Evolutionary conservation across 2,888 invertebrate species (phyloP), one percentile per base, ranked within the genome.

Genomic region (Ctenicera cuprea): DNA sequence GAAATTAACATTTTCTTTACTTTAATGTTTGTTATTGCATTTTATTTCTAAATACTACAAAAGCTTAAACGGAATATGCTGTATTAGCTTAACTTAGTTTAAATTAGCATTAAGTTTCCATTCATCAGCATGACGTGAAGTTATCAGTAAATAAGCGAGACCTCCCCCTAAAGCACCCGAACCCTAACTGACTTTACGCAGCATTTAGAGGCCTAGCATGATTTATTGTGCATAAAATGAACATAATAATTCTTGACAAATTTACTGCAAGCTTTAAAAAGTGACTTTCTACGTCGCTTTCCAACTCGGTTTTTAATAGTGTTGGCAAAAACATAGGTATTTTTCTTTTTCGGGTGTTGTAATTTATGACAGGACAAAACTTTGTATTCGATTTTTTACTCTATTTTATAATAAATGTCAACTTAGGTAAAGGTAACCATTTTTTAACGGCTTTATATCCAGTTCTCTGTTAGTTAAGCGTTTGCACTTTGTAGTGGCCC

Each of bases 21-120:
- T 33, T 9, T 33, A 33, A 33, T 33, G 33, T 33, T 33, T 33
- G 9, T 33, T 33, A 9, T 9, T 33, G 7, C 33, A 26, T 26
- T 26, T 26, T 33, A 33, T 33, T 9, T 5, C 5, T 33, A 9
- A 33, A 8, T 1, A 9, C 33, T 9, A 33, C 33, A 33, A 33
- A 33, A 33, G 33, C 33, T 9, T 5, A 5, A 5, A 33, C 20
- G 18, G 18, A 48, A 48, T 48, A 48, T 48, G 20, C 9, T 48
- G 16, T 16, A 48, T 82, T 83, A 84, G 84, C 83, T 75, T 82
- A 85, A 84, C 84, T 83, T 83, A 83, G 82, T 81, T 74, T 76
- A 83, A 84, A 86, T 86, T 86, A 85, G 85, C 86, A 86, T 86
- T 82, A 85, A 84, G 83, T 84, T 85, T 85, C 85, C 86, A 86